Base-by-base conservation (phyloP, 2,888 invertebrate species). In the Erebia ligea region DNA sequence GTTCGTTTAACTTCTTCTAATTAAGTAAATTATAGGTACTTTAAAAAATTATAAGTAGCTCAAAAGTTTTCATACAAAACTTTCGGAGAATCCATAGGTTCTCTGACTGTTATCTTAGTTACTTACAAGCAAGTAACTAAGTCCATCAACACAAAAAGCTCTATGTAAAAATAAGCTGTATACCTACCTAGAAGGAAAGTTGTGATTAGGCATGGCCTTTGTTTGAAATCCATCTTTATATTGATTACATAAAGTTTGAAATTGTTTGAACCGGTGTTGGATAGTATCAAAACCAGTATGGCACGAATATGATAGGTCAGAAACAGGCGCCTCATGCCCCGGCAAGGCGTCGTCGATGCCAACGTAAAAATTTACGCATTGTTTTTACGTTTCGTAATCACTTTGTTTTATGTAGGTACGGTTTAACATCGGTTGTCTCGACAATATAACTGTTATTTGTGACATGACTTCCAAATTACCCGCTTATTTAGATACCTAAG, bases 261-360 rank as follows among this genome's bases (percentile, higher is more conserved):
- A 76, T 85, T 71, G 79, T 75, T 75, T 76, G 75, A 71, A 63
- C 40, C 73, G 72, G 50, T 57, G 69, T 71, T 75, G 79, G 70
- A 68, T 64, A 80, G 80, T 80, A 77, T 79, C 78, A 82, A 85
- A 91, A 91, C 91, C 90, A 90, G 90, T 91, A 91, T 86, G 77
- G 84, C 87, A 89, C 90, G 86, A 86, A 85, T 84, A 85, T 84
- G 82, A 85, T 90, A 88, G 91, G 91, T 91, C 91, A 90, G 82
- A 85, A 85, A 79, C 86, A 84, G 80, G 81, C 80, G 81, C 81
- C 66, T 57, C 74, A 65, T 74, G 72, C 72, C 70, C 68, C 62
- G 66, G 10, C 64, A 57, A 58, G 66, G 10, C 64, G 61, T 56
- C 64, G 61, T 56, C 48, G 65, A 56, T 48, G 70, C 54, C 59